Evolutionary conservation across 2,797 vertebrate genomes (phyloP).

Genomic region (Sebastes matsubarae): DNA sequence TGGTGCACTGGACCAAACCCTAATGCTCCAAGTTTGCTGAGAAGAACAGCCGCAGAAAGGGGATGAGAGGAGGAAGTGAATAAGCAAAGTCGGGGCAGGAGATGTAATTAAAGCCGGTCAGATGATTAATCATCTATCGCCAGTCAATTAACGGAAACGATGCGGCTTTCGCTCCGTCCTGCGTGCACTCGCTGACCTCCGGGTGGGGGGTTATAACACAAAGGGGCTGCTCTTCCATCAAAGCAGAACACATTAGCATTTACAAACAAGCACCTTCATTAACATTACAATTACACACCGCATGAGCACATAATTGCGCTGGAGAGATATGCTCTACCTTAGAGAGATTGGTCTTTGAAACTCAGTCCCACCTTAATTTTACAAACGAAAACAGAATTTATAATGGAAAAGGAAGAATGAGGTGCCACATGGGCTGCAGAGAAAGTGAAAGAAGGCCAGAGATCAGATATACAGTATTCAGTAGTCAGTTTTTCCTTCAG

Average conservation of each 20-base stretch:
- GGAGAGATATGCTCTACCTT: conserved; percentile 62
- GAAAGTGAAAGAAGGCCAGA: conserved; percentile 39
- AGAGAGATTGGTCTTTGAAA: conserved; percentile 67
- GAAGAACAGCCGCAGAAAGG: conserved; percentile 33
- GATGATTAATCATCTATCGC: conserved; percentile 71
- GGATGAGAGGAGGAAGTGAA: conserved; percentile 31
- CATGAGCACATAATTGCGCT: conserved; percentile 68
- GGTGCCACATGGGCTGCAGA: conserved; percentile 8
- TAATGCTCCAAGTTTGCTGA: conserved; percentile 70
- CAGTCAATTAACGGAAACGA: conserved; percentile 59
- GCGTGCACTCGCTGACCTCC: conserved; percentile 53
- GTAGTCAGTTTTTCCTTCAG: neutral
- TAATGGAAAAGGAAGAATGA: conserved; percentile 25
- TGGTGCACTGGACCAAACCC: conserved; percentile 67
- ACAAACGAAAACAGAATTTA: conserved; percentile 38
- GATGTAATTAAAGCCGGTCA: conserved; percentile 71
- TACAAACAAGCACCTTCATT: conserved; percentile 79
- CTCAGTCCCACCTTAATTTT: conserved; percentile 62
- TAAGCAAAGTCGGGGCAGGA: conserved; percentile 38
- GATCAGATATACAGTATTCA: conserved; percentile 31
- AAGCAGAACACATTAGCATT: conserved; percentile 73
- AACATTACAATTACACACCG: conserved; percentile 78
- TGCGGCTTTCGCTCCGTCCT: conserved; percentile 39
- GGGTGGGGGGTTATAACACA: conserved; percentile 66
- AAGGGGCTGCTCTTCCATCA: conserved; percentile 64